phyloP scores from a whole-genome alignment of 2,888 invertebrate species.

The Ophion slaviceki region DNA sequence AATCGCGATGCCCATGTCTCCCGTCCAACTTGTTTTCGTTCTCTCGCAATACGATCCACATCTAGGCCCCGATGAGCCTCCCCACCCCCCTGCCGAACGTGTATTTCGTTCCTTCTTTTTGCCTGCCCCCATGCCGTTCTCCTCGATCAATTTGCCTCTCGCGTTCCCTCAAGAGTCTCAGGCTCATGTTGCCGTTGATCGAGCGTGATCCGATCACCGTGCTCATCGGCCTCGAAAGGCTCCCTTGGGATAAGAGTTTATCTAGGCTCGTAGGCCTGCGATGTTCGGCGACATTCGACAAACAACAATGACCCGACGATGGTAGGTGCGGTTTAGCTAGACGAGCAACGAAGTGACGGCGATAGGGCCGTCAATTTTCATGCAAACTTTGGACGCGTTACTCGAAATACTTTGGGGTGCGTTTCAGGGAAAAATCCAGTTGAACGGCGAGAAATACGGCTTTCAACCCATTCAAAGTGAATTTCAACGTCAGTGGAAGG shows the following conservation, averaged over 20 bases:
- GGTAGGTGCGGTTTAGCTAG: not conserved
- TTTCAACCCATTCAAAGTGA: not conserved
- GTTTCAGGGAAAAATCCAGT: not conserved
- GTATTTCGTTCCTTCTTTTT: not conserved
- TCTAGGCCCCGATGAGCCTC: not conserved
- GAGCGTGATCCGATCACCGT: not conserved
- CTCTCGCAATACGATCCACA: constrained; percentile 23
- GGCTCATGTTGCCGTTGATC: constrained; percentile 12
- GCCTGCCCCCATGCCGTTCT: not conserved
- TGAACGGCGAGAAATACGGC: not conserved
- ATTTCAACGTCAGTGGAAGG: not conserved
- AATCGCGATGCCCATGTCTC: constrained; percentile 11
- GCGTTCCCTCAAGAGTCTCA: not conserved
- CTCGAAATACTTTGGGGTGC: not conserved
- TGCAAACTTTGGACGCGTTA: not conserved
- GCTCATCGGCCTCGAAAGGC: not conserved
- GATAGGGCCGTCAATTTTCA: not conserved
- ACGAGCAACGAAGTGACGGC: not conserved
- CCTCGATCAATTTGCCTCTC: not conserved
- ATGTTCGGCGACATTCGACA: not conserved
- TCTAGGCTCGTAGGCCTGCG: not conserved
- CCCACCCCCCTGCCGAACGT: not conserved
- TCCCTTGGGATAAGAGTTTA: constrained; percentile 9
- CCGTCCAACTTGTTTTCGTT: constrained; percentile 47
- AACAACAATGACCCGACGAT: not conserved